Conservation (phyloP, 2,797 vertebrate genomes). For the Liasis olivaceus region DNA sequence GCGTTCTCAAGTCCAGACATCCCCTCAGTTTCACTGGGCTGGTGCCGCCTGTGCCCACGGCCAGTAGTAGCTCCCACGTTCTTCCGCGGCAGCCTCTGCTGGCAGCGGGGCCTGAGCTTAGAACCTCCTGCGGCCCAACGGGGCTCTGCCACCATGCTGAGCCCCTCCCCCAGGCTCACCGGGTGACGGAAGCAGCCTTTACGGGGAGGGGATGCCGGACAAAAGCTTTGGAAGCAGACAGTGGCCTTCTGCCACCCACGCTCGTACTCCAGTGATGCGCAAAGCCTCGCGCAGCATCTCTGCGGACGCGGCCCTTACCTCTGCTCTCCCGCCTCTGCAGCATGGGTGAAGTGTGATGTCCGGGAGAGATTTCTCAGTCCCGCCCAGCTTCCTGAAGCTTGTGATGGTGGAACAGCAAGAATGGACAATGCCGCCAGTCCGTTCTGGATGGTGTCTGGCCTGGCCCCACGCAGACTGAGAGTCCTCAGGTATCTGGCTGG, state of each 20-base stretch:
- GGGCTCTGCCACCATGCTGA: background rate
- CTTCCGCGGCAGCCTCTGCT: background rate
- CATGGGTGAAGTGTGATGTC: constrained; percentile 90
- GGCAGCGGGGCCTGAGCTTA: background rate
- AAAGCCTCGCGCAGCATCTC: background rate
- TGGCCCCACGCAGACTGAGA: constrained; percentile 71
- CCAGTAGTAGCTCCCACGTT: background rate
- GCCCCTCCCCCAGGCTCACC: background rate
- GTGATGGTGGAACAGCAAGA: constrained; percentile 47
- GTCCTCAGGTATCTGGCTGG: constrained; percentile 81
- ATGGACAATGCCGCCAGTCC: constrained; percentile 72
- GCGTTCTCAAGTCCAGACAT: no score
- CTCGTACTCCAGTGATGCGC: background rate
- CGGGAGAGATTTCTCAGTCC: constrained; percentile 90
- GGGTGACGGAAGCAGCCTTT: background rate
- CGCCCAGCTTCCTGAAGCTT: constrained; percentile 74
- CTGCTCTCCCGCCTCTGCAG: constrained; percentile 66
- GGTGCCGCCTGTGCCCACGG: background rate
- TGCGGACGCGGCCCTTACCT: no score
- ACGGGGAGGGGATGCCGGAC: background rate
- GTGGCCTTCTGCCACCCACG: background rate
- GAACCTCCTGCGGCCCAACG: background rate
- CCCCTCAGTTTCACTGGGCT: background rate
- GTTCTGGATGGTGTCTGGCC: constrained; percentile 69
- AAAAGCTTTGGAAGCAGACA: background rate